Percentiles rank a stretch among this genome's conserved stretches.
Conservation (phyloP, 2,113 vertebrate species). For the Poeciliopsis retropinna region DNA sequence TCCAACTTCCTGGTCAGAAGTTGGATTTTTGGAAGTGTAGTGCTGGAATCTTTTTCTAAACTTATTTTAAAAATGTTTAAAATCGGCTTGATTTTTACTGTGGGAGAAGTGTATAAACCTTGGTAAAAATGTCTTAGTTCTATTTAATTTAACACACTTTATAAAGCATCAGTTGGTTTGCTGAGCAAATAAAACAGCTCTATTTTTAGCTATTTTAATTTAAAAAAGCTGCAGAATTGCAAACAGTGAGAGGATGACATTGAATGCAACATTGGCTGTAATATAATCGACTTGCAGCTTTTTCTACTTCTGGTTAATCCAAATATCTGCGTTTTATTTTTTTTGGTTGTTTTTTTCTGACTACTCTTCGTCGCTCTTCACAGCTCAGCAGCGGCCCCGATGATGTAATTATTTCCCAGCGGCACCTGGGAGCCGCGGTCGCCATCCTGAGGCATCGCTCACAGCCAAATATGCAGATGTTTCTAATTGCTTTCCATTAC, state of each 20-base stretch:
- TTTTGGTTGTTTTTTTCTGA: background rate
- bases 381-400: constrained; percentile 88
- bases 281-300: background rate
- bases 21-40: no score
- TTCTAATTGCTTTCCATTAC: constrained; percentile 99
- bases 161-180: background rate
- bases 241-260: no score
- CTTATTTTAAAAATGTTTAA: no score
- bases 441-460: constrained; percentile 89
- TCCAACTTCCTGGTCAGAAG: no score
- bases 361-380: constrained; percentile 86
- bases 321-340: background rate
- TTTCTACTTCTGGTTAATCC: constrained; percentile 1
- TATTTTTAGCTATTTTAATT: background rate
- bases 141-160: background rate
- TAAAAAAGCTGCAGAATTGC: no score
- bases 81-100: no score
- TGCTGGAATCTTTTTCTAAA: no score
- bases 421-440: constrained; percentile 88
- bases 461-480: constrained; percentile 99
- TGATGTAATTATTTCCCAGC: constrained; percentile 98
- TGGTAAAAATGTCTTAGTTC: background rate
- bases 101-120: no score
- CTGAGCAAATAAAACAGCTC: background rate
- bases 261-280: background rate